These are phyloP conservation scores for Ibidorhyncha struthersii DNA, from an alignment of 2,113 vertebrate genomes.

Conservation along the genomic window DNA sequence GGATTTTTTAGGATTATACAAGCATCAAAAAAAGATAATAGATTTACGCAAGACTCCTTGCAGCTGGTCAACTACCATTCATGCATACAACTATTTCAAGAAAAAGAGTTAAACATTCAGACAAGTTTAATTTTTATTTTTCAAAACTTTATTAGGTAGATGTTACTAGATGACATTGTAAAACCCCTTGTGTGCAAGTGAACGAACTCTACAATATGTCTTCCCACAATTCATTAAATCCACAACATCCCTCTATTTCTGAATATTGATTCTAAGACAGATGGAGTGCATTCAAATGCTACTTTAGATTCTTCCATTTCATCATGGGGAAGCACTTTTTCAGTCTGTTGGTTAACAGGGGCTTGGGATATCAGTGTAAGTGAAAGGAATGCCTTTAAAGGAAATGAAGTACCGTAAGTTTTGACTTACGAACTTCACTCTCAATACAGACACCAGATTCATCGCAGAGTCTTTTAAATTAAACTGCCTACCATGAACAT, in stretches of 20 bases:
- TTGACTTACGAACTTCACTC: constrained; percentile 29
- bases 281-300: not conserved
- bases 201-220: constrained; percentile 18
- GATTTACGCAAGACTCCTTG: not conserved
- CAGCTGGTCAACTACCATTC: not conserved
- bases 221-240: constrained; percentile 8
- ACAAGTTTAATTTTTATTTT: constrained; percentile 38
- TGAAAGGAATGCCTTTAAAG: constrained; percentile 41
- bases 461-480: constrained; percentile 18
- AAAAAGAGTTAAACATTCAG: constrained; percentile 36
- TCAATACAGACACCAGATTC: not conserved
- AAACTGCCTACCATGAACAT: constrained; percentile 33
- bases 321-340: constrained; percentile 21
- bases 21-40: not conserved
- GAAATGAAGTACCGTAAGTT: not conserved
- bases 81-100: not conserved
- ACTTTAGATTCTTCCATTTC: not conserved
- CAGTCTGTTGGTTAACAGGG: constrained; percentile 8
- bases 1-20: not conserved
- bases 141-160: constrained; percentile 75
- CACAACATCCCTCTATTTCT: not conserved
- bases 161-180: constrained; percentile 43
- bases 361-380: not conserved
- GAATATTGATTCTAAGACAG: not conserved
- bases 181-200: constrained; percentile 37